These are phyloP conservation scores for Pantherophis guttatus DNA, from an alignment of 2,113 vertebrate species.

Conservation along the genomic window DNA sequence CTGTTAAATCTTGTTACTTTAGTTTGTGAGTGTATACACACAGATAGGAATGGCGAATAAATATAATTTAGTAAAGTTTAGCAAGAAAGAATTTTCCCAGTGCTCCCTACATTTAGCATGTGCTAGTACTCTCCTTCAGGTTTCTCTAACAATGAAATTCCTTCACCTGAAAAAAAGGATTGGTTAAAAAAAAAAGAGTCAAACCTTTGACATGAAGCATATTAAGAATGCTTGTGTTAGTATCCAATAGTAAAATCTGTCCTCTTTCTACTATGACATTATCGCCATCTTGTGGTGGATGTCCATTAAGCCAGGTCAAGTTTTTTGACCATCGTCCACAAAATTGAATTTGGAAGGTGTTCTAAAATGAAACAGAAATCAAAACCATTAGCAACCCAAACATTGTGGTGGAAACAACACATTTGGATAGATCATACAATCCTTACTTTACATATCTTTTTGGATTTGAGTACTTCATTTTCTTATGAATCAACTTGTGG, in stretches of 20 bases:
- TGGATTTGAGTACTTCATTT: neutral
- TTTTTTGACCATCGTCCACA: slow-evolving; percentile 63
- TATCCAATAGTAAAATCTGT: slow-evolving; percentile 58
- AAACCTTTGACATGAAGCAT: slow-evolving; percentile 72
- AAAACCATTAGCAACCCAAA: neutral
- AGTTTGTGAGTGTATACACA: neutral
- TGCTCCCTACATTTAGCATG: neutral
- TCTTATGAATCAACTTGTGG: neutral
- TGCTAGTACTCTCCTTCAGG: neutral
- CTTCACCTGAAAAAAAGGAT: neutral
- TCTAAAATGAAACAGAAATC: slow-evolving; percentile 50
- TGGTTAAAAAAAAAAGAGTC: slow-evolving; percentile 9
- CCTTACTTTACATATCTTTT: neutral
- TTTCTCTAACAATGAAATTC: slow-evolving; percentile 18
- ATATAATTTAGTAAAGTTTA: neutral
- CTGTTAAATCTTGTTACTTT: neutral
- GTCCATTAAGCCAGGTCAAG: slow-evolving; percentile 67
- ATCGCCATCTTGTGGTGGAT: slow-evolving; percentile 77
- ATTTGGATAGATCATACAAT: neutral
- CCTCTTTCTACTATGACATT: slow-evolving; percentile 74
- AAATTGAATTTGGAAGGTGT: slow-evolving; percentile 42
- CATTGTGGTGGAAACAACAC: neutral
- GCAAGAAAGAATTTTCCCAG: neutral
- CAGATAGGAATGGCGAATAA: neutral
- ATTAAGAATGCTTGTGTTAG: slow-evolving; percentile 58